Conservation (phyloP, 2,888 invertebrate species). For the Cerastoderma edule region DNA sequence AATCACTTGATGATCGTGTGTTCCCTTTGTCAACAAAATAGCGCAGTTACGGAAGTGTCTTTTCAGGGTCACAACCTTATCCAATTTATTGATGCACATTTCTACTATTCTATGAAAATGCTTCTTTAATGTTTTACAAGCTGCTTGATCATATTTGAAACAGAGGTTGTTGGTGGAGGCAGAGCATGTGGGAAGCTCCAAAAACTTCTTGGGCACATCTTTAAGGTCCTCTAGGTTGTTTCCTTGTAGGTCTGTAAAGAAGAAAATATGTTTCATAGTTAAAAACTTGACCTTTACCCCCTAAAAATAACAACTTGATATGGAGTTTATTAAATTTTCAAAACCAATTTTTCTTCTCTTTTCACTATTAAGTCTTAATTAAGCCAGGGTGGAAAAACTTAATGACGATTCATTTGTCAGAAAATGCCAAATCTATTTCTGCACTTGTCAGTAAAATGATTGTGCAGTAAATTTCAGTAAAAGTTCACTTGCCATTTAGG, state of each 20-base stretch:
- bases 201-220: neutral
- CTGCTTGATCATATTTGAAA: constrained; percentile 32
- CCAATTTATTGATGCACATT: neutral
- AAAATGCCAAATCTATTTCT: too few relatives aligned
- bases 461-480: too few relatives aligned
- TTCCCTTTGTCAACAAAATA: constrained; percentile 2
- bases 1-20: constrained; percentile 16
- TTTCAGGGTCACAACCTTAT: neutral
- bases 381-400: too few relatives aligned
- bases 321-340: too few relatives aligned
- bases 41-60: constrained; percentile 19
- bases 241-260: constrained; percentile 45
- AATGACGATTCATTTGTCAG: too few relatives aligned
- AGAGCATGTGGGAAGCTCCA: constrained; percentile 17
- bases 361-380: too few relatives aligned
- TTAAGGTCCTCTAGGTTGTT: constrained; percentile 32
- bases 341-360: too few relatives aligned
- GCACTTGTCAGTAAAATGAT: too few relatives aligned
- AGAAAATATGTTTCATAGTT: too few relatives aligned
- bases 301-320: too few relatives aligned
- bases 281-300: too few relatives aligned
- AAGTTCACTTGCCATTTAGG: too few relatives aligned
- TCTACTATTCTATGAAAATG: constrained; percentile 51
- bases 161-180: constrained; percentile 37
- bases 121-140: constrained; percentile 10